Percentiles rank a stretch among this genome's conserved stretches.
These are phyloP conservation scores for Lumbricus terrestris DNA, from an alignment of 2,888 invertebrate species.

Conservation along the genomic window DNA sequence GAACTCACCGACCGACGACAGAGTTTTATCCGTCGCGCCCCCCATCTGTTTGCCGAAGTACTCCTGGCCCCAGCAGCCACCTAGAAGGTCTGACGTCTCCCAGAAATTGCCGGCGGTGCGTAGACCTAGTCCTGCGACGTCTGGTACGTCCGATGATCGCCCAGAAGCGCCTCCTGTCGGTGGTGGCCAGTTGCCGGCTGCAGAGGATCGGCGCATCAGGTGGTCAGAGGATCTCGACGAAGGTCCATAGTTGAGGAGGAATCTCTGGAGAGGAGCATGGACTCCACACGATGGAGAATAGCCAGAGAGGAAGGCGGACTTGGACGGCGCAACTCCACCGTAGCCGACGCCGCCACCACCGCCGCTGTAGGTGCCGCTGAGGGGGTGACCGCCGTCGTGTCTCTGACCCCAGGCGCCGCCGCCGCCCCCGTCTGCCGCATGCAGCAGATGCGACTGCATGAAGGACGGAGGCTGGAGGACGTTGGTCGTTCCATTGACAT, in stretches of 20 bases:
- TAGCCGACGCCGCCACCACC: neutral
- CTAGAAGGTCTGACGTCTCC: neutral
- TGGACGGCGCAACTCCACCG: neutral
- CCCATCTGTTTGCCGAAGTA: neutral
- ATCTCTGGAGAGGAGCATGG: constrained; percentile 6
- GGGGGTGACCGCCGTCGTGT: neutral
- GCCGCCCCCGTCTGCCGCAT: neutral
- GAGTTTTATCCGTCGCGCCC: neutral
- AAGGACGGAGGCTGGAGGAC: constrained; percentile 3
- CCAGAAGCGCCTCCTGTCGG: neutral
- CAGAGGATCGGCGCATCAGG: neutral
- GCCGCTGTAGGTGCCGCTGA: neutral
- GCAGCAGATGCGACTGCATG: neutral
- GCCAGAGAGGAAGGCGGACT: neutral
- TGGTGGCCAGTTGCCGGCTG: neutral
- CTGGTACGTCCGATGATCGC: neutral
- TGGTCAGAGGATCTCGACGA: neutral
- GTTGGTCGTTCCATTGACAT: neutral
- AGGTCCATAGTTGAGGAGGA: neutral
- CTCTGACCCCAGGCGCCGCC: neutral
- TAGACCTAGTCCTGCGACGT: neutral
- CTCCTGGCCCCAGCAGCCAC: constrained; percentile 6
- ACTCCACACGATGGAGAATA: neutral
- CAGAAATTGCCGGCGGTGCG: neutral
- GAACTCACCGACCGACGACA: neutral